Base-by-base conservation (phyloP, 2,888 invertebrate species). In the Clunio marinus region DNA sequence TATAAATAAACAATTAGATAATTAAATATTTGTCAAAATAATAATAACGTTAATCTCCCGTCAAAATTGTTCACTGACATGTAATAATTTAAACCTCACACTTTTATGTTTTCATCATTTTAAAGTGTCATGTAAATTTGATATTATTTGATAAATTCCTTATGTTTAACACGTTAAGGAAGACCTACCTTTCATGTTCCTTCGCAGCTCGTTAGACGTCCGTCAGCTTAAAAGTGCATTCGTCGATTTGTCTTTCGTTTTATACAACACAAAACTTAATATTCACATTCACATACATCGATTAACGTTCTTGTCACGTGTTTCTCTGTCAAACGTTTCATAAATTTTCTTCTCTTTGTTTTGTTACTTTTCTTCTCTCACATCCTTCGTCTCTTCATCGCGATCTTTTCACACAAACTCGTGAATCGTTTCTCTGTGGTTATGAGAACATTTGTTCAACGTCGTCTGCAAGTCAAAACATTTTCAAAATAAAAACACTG, bases 271-370 rank as follows among this genome's bases (percentile, higher is more conserved):
- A 32, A 5, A 15, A 45, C 10, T 5, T 10, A 45, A 45, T 45
- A 45, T 45, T 45, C n/a, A 45, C 45, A 32, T n/a, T n/a, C n/a
- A n/a, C n/a, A n/a, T n/a, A 32, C 55, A 58, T 25, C 28, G 28
- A 58, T 58, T 58, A 25, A 28, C 25, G 58, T 28, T 58, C 20
- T n/a, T 59, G 59, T 59, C 59, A 59, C 59, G 32, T 59, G 59
- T 20, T 4, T 59, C n/a, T 51, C 24, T 51, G 17, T 13, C 13
- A n/a, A 22, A 22, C 57, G 24, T 57, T 25, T 57, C 57, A 27
- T 57, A 57, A 57, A 22, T 57, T 57, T 57, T 25, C 57, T 57
- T 57, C 27, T 24, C 57, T 57, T 57, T 57, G 57, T 57, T 27
- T 25, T 57, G 17, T 57, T 32, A 10, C 32, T 10, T 32, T 32